These are phyloP conservation scores for Mormyrus iriodes DNA, from an alignment of 2,113 vertebrate species.

Conservation along the genomic window DNA sequence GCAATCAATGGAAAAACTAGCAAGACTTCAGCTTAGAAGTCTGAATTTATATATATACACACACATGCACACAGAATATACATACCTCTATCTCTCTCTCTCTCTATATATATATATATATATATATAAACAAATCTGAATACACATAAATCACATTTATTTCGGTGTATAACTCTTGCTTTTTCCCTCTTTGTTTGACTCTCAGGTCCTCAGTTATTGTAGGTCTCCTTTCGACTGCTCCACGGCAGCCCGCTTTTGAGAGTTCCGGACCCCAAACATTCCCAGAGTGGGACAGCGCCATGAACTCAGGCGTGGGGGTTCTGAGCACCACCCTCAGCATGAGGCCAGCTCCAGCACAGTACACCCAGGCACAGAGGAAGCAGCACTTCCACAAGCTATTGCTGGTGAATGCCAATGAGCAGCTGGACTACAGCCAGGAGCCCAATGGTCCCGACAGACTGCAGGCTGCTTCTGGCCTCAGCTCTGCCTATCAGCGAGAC, in stretches of 20 bases:
- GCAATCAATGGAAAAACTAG: not conserved
- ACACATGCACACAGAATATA: not conserved
- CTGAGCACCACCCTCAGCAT: constrained; percentile 56
- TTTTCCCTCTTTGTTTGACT: not conserved
- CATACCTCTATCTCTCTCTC: too few species aligned
- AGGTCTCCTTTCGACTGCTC: not conserved
- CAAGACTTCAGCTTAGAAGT: not conserved
- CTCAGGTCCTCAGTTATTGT: constrained; percentile 36
- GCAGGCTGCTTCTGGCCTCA: not conserved
- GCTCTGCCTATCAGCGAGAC: not conserved
- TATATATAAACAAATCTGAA: not conserved
- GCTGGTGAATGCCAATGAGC: constrained; percentile 39
- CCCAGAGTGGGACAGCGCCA: constrained; percentile 28
- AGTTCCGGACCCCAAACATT: not conserved
- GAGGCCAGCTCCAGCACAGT: constrained; percentile 16
- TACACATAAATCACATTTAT: not conserved
- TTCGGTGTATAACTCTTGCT: not conserved
- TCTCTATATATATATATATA: not conserved
- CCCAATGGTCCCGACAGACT: not conserved
- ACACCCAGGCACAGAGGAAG: constrained; percentile 42
- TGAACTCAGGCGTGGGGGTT: constrained; percentile 41
- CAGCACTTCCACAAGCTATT: constrained; percentile 64
- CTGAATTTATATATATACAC: not conserved
- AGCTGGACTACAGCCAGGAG: constrained; percentile 3
- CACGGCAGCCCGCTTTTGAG: constrained; percentile 23